These are phyloP conservation scores for Malurus cyaneus DNA, from an alignment of 2,113 vertebrate genomes.

Conservation along the genomic window DNA sequence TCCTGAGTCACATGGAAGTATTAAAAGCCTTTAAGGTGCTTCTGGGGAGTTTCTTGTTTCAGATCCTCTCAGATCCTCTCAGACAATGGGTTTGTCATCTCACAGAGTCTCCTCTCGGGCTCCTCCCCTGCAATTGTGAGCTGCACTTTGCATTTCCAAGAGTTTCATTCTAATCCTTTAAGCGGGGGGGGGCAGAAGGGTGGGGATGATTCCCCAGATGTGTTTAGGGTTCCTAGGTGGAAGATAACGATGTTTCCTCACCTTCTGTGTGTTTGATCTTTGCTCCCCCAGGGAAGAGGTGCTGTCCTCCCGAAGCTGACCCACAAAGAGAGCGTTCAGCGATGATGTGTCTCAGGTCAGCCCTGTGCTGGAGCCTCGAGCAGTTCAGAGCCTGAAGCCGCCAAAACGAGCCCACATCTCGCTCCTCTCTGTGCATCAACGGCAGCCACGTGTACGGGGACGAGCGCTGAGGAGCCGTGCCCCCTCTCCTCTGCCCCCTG, in stretches of 20 bases:
- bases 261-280: background rate
- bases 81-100: background rate
- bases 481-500: slow-evolving; percentile 69
- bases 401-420: slow-evolving; percentile 75
- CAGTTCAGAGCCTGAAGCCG: slow-evolving; percentile 76
- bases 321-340: slow-evolving; percentile 82
- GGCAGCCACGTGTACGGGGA: slow-evolving; percentile 84
- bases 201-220: fast-evolving
- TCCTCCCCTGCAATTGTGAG: background rate
- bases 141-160: background rate
- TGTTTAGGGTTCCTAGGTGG: fast-evolving
- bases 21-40: background rate
- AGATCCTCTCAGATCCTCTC: background rate
- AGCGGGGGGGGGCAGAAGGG: background rate
- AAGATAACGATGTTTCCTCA: background rate
- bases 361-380: slow-evolving; percentile 63
- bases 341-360: slow-evolving; percentile 80
- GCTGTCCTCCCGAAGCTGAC: slow-evolving; percentile 81
- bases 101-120: background rate
- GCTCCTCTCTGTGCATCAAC: slow-evolving; percentile 85
- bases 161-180: fast-evolving
- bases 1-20: background rate
- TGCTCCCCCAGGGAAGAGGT: slow-evolving; percentile 50
- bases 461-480: slow-evolving; percentile 61
- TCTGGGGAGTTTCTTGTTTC: background rate